These are phyloP conservation scores for Oscheius sp. DNA, from an alignment of 2,888 invertebrate genomes.

Conservation along the genomic window DNA sequence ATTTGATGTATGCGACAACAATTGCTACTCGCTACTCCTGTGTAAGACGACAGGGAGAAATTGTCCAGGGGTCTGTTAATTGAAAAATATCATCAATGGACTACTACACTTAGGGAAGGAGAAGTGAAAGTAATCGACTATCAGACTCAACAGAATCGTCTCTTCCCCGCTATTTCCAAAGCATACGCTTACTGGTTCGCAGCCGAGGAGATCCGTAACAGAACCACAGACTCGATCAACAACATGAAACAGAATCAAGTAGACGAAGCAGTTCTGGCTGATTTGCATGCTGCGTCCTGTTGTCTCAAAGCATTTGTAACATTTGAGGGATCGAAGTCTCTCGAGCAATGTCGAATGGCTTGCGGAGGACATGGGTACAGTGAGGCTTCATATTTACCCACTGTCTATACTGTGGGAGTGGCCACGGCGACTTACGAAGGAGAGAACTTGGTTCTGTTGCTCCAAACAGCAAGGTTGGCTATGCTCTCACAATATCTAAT, in stretches of 20 bases:
- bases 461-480: slow-evolving; percentile 83
- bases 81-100: too few relatives aligned
- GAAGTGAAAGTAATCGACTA: slow-evolving; percentile 93
- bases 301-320: slow-evolving; percentile 86
- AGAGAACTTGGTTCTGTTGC: slow-evolving; percentile 90
- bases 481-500: not conserved
- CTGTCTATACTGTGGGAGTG: slow-evolving; percentile 45
- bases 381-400: slow-evolving; percentile 74
- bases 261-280: slow-evolving; percentile 70
- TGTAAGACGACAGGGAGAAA: slow-evolving; percentile 88
- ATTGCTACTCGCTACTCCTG: slow-evolving; percentile 91
- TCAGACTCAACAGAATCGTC: slow-evolving; percentile 90
- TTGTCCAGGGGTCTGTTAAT: slow-evolving; percentile 80
- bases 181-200: slow-evolving; percentile 84
- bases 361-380: slow-evolving; percentile 94
- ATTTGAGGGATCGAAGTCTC: slow-evolving; percentile 76
- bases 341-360: slow-evolving; percentile 85
- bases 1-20: slow-evolving; percentile 80
- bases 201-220: slow-evolving; percentile 63
- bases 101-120: slow-evolving; percentile 80
- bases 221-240: slow-evolving; percentile 46
- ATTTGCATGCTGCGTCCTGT: slow-evolving; percentile 91
- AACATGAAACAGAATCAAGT: slow-evolving; percentile 78
- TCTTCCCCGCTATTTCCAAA: slow-evolving; percentile 84
- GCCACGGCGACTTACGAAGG: slow-evolving; percentile 95